phyloP scores from a whole-genome alignment of 2,888 invertebrate species.

The Brachycybe producta region DNA sequence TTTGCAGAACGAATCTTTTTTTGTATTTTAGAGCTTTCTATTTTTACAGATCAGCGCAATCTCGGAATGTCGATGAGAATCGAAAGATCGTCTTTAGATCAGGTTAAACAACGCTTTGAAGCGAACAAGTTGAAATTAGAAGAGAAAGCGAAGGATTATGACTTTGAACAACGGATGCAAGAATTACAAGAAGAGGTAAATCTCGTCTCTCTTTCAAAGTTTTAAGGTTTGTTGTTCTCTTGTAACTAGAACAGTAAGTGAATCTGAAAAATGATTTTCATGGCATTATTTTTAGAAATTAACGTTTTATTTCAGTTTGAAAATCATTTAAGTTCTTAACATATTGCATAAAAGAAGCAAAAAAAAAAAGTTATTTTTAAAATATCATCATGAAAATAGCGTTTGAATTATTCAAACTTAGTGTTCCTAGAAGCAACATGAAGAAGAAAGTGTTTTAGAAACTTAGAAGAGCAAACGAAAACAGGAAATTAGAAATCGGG shows the following conservation, averaged over 20 bases:
- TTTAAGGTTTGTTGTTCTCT: background rate
- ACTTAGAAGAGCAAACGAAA: too few species aligned
- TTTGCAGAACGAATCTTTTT: background rate
- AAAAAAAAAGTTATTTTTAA: too few species aligned
- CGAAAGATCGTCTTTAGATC: slow-evolving; percentile 83
- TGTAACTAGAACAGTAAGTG: background rate
- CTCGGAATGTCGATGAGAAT: slow-evolving; percentile 98
- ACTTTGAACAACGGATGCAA: slow-evolving; percentile 74
- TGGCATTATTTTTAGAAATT: too few species aligned
- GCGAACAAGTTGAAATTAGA: slow-evolving; percentile 84
- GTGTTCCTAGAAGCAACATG: too few species aligned
- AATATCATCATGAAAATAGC: too few species aligned
- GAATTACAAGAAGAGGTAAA: slow-evolving; percentile 81
- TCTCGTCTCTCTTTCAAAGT: slow-evolving; percentile 10
- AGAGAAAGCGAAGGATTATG: slow-evolving; percentile 91
- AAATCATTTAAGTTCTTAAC: too few species aligned
- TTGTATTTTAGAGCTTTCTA: background rate
- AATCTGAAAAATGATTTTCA: too few species aligned
- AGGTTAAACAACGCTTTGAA: slow-evolving; percentile 84
- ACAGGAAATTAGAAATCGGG: too few species aligned
- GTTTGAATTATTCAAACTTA: too few species aligned
- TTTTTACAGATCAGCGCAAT: slow-evolving; percentile 69
- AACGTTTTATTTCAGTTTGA: too few species aligned
- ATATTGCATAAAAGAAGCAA: too few species aligned
- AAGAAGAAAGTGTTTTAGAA: too few species aligned